Evolutionary conservation across 2,797 vertebrate species (phyloP).

Genomic region (Scleropages formosus): DNA sequence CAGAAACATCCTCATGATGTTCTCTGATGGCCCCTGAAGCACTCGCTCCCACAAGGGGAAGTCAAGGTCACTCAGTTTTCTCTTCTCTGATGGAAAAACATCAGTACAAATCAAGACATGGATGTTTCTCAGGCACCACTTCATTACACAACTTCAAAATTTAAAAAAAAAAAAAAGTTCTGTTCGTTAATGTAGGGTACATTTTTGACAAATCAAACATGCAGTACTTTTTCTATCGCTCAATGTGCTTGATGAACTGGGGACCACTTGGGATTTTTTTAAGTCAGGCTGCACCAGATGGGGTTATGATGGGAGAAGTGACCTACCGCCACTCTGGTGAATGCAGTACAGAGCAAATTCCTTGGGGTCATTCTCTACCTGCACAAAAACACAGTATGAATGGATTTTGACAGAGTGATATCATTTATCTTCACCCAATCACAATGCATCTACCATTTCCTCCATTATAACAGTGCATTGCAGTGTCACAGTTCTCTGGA

Average conservation of each 20-base stretch:
- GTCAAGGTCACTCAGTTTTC: constrained; percentile 73
- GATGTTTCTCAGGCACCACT: neutral
- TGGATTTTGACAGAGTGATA: neutral
- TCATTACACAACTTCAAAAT: neutral
- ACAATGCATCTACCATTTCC: neutral
- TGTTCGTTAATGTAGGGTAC: no score
- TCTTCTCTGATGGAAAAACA: constrained; percentile 65
- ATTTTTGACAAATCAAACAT: no score
- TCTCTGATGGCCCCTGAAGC: constrained; percentile 84
- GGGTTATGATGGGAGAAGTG: neutral
- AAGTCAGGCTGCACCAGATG: no score
- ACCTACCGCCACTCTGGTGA: constrained; percentile 76
- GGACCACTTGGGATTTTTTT: no score
- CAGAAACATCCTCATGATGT: constrained; percentile 84
- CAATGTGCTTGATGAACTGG: no score
- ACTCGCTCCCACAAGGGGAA: constrained; percentile 84
- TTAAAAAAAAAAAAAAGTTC: no score
- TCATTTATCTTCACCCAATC: neutral
- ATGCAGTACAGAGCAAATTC: constrained; percentile 79
- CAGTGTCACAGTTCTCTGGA: no score
- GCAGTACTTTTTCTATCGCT: no score
- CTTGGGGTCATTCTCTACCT: constrained; percentile 77
- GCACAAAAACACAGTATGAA: constrained; percentile 32
- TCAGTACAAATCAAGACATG: neutral
- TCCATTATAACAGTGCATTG: no score